These are phyloP conservation scores for Scartelaos histophorus DNA, from an alignment of 2,113 vertebrate species.

Conservation along the genomic window DNA sequence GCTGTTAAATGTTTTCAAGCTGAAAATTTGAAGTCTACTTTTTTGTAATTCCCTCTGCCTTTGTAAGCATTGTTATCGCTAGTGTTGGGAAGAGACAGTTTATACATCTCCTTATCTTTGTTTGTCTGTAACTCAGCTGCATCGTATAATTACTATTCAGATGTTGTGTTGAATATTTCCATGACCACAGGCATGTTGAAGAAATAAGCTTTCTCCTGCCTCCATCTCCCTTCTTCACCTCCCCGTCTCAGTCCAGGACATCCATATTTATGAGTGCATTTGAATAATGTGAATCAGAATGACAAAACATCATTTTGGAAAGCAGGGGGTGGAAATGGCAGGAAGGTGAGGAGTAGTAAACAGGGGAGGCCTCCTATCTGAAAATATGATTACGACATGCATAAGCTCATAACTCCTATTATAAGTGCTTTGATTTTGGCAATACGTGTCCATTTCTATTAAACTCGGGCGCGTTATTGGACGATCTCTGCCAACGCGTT, in stretches of 20 bases:
- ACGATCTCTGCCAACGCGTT: not conserved
- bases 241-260: constrained; percentile 40
- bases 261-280: constrained; percentile 69
- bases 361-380: not conserved
- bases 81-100: not conserved
- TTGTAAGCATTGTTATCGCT: not conserved
- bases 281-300: constrained; percentile 69
- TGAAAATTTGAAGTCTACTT: too few relatives aligned
- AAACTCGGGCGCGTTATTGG: not conserved
- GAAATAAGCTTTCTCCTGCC: constrained; percentile 45
- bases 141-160: constrained; percentile 60
- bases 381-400: constrained; percentile 3
- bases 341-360: constrained; percentile 42
- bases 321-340: constrained; percentile 40
- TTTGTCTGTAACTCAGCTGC: constrained; percentile 33
- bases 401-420: not conserved
- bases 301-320: constrained; percentile 63
- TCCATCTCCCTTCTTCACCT: constrained; percentile 35
- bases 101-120: not conserved
- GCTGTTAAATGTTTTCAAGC: too few relatives aligned
- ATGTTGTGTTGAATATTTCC: constrained; percentile 63
- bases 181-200: constrained; percentile 50
- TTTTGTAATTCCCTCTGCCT: not conserved
- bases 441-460: not conserved
- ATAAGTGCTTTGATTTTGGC: constrained; percentile 1